Conservation (phyloP, 2,113 vertebrate genomes). For the Vulpes vulpes region DNA sequence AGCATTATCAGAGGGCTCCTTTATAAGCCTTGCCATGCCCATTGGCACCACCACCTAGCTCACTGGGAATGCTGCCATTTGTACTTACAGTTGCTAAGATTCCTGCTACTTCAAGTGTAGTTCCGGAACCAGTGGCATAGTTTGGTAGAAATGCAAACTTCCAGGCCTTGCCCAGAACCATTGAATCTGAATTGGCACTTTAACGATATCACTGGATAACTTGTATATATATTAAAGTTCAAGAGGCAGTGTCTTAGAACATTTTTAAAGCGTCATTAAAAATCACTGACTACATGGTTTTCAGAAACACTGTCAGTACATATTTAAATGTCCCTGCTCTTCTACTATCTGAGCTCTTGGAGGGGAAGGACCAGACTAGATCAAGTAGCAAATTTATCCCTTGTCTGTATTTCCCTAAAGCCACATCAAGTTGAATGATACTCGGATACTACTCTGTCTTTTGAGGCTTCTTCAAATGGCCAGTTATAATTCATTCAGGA, state of each 20-base stretch:
- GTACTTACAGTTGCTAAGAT: background rate
- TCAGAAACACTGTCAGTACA: background rate
- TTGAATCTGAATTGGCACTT: background rate
- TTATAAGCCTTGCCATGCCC: background rate
- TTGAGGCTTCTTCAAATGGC: conserved; percentile 39
- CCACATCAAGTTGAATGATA: conserved; percentile 39
- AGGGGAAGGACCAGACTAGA: background rate
- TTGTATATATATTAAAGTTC: background rate
- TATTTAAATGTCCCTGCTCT: background rate
- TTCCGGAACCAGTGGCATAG: background rate
- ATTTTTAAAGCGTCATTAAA: conserved; percentile 48
- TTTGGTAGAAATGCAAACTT: background rate
- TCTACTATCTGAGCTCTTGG: background rate
- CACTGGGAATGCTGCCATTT: background rate
- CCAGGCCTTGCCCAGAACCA: background rate
- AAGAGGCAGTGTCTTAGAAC: background rate
- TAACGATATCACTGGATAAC: background rate
- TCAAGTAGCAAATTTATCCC: conserved; percentile 54
- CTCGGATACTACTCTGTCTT: background rate
- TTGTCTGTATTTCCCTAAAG: background rate
- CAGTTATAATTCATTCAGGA: conserved; percentile 66
- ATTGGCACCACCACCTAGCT: background rate
- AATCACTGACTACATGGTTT: background rate
- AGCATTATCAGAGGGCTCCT: background rate
- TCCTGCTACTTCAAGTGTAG: background rate